A percentile compares a stretch with the other conserved stretches of the same genome.
phyloP scores from a whole-genome alignment of 2,797 vertebrate species.

The Vireo griseus region DNA sequence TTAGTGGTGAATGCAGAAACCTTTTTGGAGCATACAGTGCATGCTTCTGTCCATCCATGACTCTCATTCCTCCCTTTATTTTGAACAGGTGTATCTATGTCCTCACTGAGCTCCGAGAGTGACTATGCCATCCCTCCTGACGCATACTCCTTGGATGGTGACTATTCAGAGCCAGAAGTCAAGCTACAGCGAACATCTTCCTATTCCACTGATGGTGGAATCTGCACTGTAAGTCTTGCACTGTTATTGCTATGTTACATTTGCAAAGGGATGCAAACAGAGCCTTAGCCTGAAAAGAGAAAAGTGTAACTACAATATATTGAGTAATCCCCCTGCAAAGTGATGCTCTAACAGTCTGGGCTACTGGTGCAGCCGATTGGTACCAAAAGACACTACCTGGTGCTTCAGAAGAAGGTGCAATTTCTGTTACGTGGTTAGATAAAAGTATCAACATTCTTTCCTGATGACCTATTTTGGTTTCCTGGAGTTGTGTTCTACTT shows the following conservation, averaged over 20 bases:
- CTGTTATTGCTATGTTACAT: background rate
- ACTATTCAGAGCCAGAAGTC: slow-evolving; percentile 93
- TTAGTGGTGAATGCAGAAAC: background rate
- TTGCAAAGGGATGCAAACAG: background rate
- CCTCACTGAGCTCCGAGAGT: slow-evolving; percentile 92
- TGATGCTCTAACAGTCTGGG: background rate
- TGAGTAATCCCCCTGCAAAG: background rate
- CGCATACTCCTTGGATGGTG: slow-evolving; percentile 89
- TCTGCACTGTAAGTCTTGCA: slow-evolving; percentile 75
- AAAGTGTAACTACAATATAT: background rate
- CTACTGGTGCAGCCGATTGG: background rate
- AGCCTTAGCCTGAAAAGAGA: background rate
- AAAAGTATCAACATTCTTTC: background rate
- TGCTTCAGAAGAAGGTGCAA: background rate
- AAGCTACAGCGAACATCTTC: slow-evolving; percentile 92
- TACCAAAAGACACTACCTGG: background rate
- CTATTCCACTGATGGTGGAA: slow-evolving; percentile 84
- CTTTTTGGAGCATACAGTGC: background rate
- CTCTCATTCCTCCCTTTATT: background rate
- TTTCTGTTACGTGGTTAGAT: background rate
- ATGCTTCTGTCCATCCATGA: background rate
- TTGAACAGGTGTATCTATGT: slow-evolving; percentile 88
- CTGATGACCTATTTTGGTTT: background rate
- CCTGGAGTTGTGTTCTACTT: background rate
- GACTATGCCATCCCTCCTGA: slow-evolving; percentile 96